Base-by-base conservation (phyloP, 2,888 invertebrate genomes). In the Onthophagus sagittarius region DNA sequence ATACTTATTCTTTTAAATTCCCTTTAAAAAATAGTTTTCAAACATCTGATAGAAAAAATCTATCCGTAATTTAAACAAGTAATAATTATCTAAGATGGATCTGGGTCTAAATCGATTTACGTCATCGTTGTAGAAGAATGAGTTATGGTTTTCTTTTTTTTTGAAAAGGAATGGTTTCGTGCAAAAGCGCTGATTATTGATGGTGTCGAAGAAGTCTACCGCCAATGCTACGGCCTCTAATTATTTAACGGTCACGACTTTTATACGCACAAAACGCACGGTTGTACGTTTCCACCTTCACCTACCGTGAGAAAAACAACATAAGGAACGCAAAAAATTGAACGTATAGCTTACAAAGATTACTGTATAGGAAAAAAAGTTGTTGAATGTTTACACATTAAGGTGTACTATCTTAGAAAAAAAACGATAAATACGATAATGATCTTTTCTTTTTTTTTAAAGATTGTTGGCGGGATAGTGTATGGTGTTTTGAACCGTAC, bases 291-390 rank as follows among this genome's bases (percentile, higher is more conserved):
- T 53, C 39, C 39, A 11, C 39, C 39, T 53, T 53, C 39, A 53
- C 9, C 23, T 23, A 23, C 67, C 67, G 67, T 67, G 67, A 67
- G 67, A 67, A 67, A 67, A 67, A 67, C 31, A 67, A 67, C 67
- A 67, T 53, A 4, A 7, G 2, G 9, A 53, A 53, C 39, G 39
- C 7, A 53, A 53, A 11, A 9, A 53, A 53, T 4, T 23, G 23
- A 23, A 23, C 3, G 3, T 23, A 23, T 23, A 23, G 23, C 23
- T 23, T 23, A 23, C 23, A 23, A 23, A 23, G 23, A 23, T 3
- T 23, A 1, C 23, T 2, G 23, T 23, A 23, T 23, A 2, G 1
- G 1, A 23, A 23, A 23, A 23, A 23, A 23, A 23, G 23, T 23
- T 23, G 3, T 23, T 23, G 23, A 23, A 23, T 23, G n/a, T n/a